phyloP scores from a whole-genome alignment of 2,797 vertebrate species.

The Hybognathus amarus region DNA sequence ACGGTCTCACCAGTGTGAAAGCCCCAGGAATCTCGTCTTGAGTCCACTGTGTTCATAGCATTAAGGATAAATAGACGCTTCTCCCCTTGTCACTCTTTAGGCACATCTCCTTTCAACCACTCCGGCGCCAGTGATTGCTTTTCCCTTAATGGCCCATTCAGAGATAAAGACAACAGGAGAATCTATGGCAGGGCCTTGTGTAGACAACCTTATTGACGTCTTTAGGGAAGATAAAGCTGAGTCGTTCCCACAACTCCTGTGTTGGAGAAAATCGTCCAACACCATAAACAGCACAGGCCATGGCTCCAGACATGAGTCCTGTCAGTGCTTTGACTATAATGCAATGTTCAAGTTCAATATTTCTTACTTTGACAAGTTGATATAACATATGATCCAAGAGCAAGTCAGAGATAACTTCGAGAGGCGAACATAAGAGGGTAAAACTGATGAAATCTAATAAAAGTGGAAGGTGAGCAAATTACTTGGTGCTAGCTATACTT shows the following conservation, averaged over 20 bases:
- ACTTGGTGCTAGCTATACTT: constrained; percentile 37
- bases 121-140: constrained; percentile 45
- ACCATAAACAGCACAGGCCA: not conserved
- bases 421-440: constrained; percentile 54
- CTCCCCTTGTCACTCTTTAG: constrained; percentile 58
- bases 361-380: constrained; percentile 22
- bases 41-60: constrained; percentile 4
- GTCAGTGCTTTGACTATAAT: not conserved
- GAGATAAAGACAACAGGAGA: constrained; percentile 56
- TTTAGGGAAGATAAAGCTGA: constrained; percentile 63
- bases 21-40: constrained; percentile 5
- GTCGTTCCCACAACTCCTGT: constrained; percentile 62
- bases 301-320: not conserved
- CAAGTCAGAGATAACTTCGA: not conserved
- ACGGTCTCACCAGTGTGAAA: constrained; percentile 14
- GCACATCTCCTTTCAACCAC: constrained; percentile 38
- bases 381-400: constrained; percentile 43
- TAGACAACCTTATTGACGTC: constrained; percentile 68
- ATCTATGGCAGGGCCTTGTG: constrained; percentile 65
- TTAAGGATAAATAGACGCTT: constrained; percentile 44
- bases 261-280: constrained; percentile 60
- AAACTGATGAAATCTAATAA: constrained; percentile 65
- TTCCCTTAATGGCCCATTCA: constrained; percentile 69
- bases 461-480: constrained; percentile 66
- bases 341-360: constrained; percentile 1